These are phyloP conservation scores for Diprion similis DNA, from an alignment of 1,140 invertebrate species.

Conservation along the genomic window DNA sequence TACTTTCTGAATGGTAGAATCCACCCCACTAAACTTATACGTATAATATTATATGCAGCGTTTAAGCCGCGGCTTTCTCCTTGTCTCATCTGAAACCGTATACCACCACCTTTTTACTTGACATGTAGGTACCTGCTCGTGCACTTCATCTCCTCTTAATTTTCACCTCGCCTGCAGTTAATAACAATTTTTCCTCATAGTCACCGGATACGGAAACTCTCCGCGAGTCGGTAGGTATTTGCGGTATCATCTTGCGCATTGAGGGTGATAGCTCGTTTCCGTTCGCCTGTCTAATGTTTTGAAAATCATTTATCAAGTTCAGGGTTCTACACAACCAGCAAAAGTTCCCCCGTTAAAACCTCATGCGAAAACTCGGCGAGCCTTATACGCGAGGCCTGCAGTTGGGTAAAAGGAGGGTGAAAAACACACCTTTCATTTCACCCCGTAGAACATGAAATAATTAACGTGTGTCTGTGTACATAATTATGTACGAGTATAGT, in stretches of 20 bases:
- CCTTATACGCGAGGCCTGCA: no score
- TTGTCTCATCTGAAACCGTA: background rate
- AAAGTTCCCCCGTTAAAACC: background rate
- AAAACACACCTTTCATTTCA: background rate
- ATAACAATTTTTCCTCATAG: no score
- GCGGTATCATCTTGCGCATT: background rate
- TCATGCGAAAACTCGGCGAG: no score
- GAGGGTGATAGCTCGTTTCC: background rate
- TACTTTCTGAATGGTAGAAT: conserved; percentile 9
- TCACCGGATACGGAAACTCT: no score
- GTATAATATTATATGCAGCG: background rate
- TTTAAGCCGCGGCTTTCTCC: background rate
- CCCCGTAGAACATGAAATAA: no score
- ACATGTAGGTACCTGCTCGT: background rate
- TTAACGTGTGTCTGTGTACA: no score
- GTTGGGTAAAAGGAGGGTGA: background rate
- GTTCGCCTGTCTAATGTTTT: background rate
- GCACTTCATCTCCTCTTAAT: no score
- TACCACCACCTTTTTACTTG: background rate
- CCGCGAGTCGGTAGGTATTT: no score
- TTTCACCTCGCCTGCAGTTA: no score
- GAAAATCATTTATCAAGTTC: background rate
- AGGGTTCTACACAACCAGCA: background rate
- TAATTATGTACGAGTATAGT: no score
- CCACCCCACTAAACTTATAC: background rate